Evolutionary conservation across 64 coral and sea anemone genomes (phyloP), one percentile per base, ranked within the genome.

Genomic region (Actinia tenebrosa): DNA sequence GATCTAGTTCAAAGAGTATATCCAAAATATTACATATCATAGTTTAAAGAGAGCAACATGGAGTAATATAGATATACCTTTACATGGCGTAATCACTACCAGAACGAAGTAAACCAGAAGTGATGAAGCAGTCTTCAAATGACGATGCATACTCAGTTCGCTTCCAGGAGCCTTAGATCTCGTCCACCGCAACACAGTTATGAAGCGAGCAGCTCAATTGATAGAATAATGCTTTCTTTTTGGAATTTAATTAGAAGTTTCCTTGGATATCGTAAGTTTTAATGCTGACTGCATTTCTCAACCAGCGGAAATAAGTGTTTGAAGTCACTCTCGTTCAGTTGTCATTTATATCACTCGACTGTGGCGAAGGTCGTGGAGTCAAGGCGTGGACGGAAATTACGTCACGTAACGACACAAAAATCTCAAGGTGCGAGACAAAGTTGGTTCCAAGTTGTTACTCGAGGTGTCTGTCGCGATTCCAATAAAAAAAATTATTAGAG

Each of bases 301-400:
- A 75, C 69, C 23, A 75, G 69, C 69, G 69, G 69, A 75, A 75
- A 75, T 75, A 75, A 75, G 13, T 75, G 69, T 75, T 75, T 75
- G 69, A 42, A 27, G 26, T 15, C 10, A 26, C 6, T 75, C 23
- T 15, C 14, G 69, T 75, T 11, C 25, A 75, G 23, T 75, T 75
- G 69, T 75, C 69, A 75, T 75, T 75, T 75, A 30, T 30, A n/a
- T n/a, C 63, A 30, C 69, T 15, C 26, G 69, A 75, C n/a, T 42
- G 23, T 42, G 27, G 23, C 23, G 26, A 42, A 42, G 23, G 69
- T 30, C 69, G 27, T 75, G 69, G 69, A 75, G 69, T 75, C 69
- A 75, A 75, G 69, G 69, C 25, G 69, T 42, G 69, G 23, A 75
- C 69, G 69, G 69, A 75, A 75, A 25, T 75, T 42, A 75, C 69